Percentiles rank a stretch among this genome's conserved stretches.
Conservation (phyloP, 2,888 invertebrate species). For the Tetranychus truncatus region DNA sequence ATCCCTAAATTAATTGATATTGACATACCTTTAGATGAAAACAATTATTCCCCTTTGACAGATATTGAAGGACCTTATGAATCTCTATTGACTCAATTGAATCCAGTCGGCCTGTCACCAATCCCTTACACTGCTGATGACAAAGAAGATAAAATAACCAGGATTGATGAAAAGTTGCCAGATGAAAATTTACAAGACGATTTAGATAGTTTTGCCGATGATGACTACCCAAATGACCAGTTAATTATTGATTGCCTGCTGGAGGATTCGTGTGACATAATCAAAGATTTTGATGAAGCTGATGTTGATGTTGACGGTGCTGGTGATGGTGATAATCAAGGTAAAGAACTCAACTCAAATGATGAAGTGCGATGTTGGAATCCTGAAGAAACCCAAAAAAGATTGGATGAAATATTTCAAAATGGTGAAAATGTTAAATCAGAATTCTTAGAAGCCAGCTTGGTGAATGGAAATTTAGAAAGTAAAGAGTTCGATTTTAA, state of each 20-base stretch:
- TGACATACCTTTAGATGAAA: background rate
- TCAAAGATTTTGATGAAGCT: background rate
- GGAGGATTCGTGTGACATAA: background rate
- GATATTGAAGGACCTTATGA: background rate
- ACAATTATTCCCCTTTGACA: background rate
- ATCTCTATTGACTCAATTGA: background rate
- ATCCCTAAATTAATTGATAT: background rate
- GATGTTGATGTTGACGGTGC: background rate
- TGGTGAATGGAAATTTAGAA: background rate
- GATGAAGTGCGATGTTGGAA: too few species aligned
- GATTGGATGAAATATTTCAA: too few species aligned
- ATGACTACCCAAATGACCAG: background rate
- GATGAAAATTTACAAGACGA: too few species aligned
- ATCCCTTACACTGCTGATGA: background rate
- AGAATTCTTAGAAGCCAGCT: background rate
- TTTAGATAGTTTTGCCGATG: background rate
- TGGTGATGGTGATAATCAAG: background rate
- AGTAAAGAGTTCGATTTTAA: background rate
- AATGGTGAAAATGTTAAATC: background rate
- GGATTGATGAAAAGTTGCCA: too few species aligned
- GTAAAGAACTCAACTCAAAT: background rate
- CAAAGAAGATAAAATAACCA: too few species aligned
- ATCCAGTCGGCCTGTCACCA: background rate
- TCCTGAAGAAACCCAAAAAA: too few species aligned
- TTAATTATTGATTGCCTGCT: background rate